Evolutionary conservation across 1,140 invertebrate species (phyloP), one percentile per base, ranked within the genome.

Genomic region (Nixonia krombeini): DNA sequence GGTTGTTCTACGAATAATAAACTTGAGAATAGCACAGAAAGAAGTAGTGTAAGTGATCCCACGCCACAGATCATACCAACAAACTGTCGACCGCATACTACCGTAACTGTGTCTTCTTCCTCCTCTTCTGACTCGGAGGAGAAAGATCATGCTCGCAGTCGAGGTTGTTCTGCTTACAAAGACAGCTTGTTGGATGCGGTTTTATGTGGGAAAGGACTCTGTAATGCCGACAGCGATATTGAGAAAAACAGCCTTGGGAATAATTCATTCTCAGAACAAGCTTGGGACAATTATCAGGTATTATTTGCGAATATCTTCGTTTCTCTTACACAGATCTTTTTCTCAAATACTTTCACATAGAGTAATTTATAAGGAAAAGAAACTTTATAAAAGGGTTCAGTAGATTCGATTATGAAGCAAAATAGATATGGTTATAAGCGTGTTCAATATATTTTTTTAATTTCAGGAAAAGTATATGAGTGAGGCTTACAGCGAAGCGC

Each of bases 401-500:
- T n/a, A n/a, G n/a, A n/a, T n/a, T n/a, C n/a, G n/a, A n/a, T n/a
- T n/a, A n/a, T n/a, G n/a, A n/a, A n/a, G n/a, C n/a, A n/a, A n/a
- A n/a, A n/a, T n/a, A n/a, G n/a, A n/a, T n/a, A n/a, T n/a, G n/a
- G n/a, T n/a, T n/a, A n/a, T n/a, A n/a, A n/a, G n/a, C n/a, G n/a
- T n/a, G n/a, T n/a, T n/a, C n/a, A n/a, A n/a, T n/a, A n/a, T n/a
- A n/a, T n/a, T n/a, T n/a, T n/a, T n/a, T 21, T 21, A 21, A 3
- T 2, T 82, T 42, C 77, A 94, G 92, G 94, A 96, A 82, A 95
- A 95, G 80, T 96, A 96, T 79, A 90, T 94, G 79, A 96, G 94
- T 53, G 95, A 96, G 76, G 89, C 94, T 10, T 96, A 96, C 79
- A 96, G 94, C 53, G 95, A 96, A 84, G 89, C 91, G n/a, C 90